Base-by-base conservation (phyloP, 2,113 vertebrate species). In the Glareola pratincola region DNA sequence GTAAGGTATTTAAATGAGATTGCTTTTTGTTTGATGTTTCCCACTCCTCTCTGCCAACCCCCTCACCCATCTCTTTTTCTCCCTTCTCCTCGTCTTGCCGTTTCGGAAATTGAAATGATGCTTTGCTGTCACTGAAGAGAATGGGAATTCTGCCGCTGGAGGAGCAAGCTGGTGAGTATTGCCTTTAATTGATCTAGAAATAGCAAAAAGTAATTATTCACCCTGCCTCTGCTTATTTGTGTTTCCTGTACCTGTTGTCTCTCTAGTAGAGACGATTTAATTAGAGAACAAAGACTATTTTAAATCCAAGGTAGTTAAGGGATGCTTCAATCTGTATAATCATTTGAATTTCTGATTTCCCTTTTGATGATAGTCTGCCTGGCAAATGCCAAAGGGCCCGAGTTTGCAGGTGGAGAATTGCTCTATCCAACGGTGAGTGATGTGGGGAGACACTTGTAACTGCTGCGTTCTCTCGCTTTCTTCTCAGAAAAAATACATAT, bases 231-330 rank as follows among this genome's bases (percentile, higher is more conserved):
- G 59, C 84, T 73, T 95, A 71, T 93, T 89, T 91, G 57, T 94
- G 77, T 88, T 96, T 85, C 87, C 74, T 74, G 74, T 90, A 92
- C 80, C 90, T 89, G 88, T 76, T 97, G 86, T 68, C 89, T 95
- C 79, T 85, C 16, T 6, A 71, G 78, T 20, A 77, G 74, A 89
- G 67, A 63, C 76, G 45, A 69, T 83, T 89, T 79, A 76, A 90
- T 92, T 73, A 77, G 87, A 90, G 66, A 96, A 91, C 69, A 94
- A 94, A 92, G 84, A 16, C 27, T 62, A 10, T 32, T 90, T 94
- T 53, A 82, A 75, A 84, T 72, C 19, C 32, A 20, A 59, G 68
- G 45, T 71, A 72, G 69, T 69, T 67, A 57, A 87, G 62, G 51
- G 27, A 21, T 77, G 56, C 69, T 84, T 89, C 43, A 57, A 39